Percentiles rank a stretch among this genome's conserved stretches.
Evolutionary conservation across 53 echinoderm and acorn worm genomes (phyloP).

Genomic region (Pentamera pediparva): DNA sequence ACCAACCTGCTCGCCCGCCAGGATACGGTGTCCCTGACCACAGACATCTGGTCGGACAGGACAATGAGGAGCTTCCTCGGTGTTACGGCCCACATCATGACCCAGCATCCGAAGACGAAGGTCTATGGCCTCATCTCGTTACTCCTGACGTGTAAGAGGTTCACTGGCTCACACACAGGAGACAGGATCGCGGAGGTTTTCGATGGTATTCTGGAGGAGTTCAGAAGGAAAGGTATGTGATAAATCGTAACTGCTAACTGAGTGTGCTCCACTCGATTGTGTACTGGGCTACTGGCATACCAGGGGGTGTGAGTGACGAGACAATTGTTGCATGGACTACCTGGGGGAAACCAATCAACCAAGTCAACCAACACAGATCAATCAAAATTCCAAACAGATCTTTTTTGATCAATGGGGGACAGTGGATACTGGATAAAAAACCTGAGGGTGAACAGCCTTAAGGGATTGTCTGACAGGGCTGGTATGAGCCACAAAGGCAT

Average conservation of each 20-base stretch:
- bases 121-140: background rate
- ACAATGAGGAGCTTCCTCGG: constrained; percentile 13
- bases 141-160: background rate
- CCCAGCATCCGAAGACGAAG: background rate
- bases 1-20: background rate
- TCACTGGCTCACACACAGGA: constrained; percentile 1
- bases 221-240: background rate
- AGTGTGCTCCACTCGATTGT: background rate
- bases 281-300: too few relatives aligned
- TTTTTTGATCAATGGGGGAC: too few relatives aligned
- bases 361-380: too few relatives aligned
- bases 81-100: constrained; percentile 6
- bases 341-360: too few relatives aligned
- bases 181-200: constrained; percentile 4
- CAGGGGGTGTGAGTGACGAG: too few relatives aligned
- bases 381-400: too few relatives aligned
- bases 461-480: background rate
- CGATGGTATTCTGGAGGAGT: background rate
- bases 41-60: constrained; percentile 21
- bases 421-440: too few relatives aligned
- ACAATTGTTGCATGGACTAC: too few relatives aligned
- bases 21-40: background rate
- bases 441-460: too few relatives aligned
- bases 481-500: background rate
- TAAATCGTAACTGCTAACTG: background rate